A percentile compares a stretch with the other conserved stretches of the same genome.
Evolutionary conservation across 2,797 vertebrate genomes (phyloP).

Genomic region (Erpetoichthys calabaricus): DNA sequence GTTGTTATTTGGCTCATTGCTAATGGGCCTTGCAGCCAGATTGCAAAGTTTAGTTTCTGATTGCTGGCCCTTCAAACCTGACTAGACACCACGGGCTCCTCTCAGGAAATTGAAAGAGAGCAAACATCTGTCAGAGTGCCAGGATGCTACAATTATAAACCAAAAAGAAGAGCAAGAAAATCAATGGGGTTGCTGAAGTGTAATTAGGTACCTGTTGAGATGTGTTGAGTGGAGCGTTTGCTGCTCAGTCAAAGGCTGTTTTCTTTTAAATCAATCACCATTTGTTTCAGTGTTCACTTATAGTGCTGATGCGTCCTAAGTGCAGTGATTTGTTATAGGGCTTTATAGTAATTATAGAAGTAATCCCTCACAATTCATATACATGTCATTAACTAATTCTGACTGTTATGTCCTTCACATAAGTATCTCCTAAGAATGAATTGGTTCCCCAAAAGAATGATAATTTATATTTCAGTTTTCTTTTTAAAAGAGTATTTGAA

Average conservation of each 20-base stretch:
- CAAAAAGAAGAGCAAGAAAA: neutral
- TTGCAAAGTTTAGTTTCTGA: too few relatives aligned
- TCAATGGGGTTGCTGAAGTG: neutral
- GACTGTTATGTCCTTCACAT: neutral
- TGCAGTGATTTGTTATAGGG: neutral
- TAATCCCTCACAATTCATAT: neutral
- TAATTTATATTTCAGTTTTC: slow-evolving; percentile 27
- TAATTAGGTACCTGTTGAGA: slow-evolving; percentile 3
- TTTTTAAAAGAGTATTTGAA: too few relatives aligned
- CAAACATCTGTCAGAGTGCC: slow-evolving; percentile 1
- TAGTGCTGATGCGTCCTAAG: neutral
- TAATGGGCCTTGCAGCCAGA: too few relatives aligned
- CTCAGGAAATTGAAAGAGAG: neutral
- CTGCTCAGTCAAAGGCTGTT: neutral
- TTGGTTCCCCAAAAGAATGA: slow-evolving; percentile 27
- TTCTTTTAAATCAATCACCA: slow-evolving; percentile 1
- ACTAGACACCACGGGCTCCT: neutral
- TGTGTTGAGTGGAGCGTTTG: neutral
- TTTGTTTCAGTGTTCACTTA: neutral
- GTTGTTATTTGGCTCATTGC: too few relatives aligned
- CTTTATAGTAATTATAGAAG: neutral
- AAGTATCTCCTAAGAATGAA: too few relatives aligned
- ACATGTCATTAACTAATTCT: neutral
- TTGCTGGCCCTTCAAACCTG: too few relatives aligned
- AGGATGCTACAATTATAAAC: neutral